Conservation (phyloP, 2,888 invertebrate species). For the Cephus nigrinus region DNA sequence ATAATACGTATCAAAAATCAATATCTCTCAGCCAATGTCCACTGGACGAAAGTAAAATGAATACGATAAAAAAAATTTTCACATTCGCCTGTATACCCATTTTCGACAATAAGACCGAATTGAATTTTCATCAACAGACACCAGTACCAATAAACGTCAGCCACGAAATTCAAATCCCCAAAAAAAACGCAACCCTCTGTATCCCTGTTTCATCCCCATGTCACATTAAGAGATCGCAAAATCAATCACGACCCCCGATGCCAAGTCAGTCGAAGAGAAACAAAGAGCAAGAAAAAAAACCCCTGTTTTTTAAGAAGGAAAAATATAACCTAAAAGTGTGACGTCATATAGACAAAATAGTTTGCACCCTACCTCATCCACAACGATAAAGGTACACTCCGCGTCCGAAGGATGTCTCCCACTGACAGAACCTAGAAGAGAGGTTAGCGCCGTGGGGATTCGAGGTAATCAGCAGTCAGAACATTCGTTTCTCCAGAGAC, state of each 20-base stretch:
- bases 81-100: too few species aligned
- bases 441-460: not conserved
- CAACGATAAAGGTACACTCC: not conserved
- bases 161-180: not conserved
- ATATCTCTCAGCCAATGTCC: too few species aligned
- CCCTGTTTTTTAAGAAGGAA: not conserved
- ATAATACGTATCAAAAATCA: too few species aligned
- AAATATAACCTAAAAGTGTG: not conserved
- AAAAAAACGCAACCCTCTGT: not conserved
- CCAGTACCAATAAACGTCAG: too few species aligned
- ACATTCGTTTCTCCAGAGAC: constrained; percentile 9
- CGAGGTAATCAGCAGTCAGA: constrained; percentile 10
- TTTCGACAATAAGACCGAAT: too few species aligned
- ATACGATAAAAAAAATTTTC: too few species aligned
- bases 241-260: not conserved
- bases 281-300: not conserved
- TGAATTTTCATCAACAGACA: too few species aligned
- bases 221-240: not conserved
- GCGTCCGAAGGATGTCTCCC: not conserved
- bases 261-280: not conserved
- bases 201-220: not conserved
- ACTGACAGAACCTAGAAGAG: not conserved
- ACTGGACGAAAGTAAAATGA: too few species aligned
- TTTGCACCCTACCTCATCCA: not conserved
- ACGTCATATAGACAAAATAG: not conserved